Evolutionary conservation across 2,888 invertebrate genomes (phyloP), one percentile per base, ranked within the genome.

Genomic region (Meteorus colon): DNA sequence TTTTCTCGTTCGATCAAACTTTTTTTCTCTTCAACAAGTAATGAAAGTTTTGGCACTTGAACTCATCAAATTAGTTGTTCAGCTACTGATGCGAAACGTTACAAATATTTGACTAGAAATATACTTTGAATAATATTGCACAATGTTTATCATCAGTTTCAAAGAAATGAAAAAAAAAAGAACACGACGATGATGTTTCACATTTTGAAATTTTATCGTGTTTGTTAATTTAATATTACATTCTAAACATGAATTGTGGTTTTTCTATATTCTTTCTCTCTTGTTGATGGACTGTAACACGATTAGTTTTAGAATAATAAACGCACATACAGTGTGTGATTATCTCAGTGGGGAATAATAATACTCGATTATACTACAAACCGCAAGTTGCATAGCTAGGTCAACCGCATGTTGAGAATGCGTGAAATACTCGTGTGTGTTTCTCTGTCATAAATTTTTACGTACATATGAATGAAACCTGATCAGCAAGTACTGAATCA

Each of bases 381-480:
- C 63, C 63, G 16, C 14, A 31, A 65, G 63, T 72, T 48, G 63
- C 45, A 34, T 48, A 45, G 72, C 29, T 73, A 73, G 73, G 73
- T 66, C 73, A 73, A 73, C 73, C 66, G 34, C 73, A 73, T 73
- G 24, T 66, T 66, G 27, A 10, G 14, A 34, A 55, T 66, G 73
- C 73, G 55, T 66, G 51, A 68, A 68, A 71, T 71, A 71, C 60
- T 55, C 29, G 45, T 55, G 29, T 55, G 19, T 48, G 8, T 55
- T 19, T 55, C 55, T 55, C 55, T 55, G 55, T 55, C 19, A 55
- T 55, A 16, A 41, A 48, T 29, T 29, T 29, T 68, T 51, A 29
- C 68, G 10, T 48, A 48, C 27, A 6, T 16, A 48, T 68, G 48
- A 68, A 68, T 68, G 68, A 48, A 68, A 55, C 48, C 48, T 48